Evolutionary conservation across 2,888 invertebrate genomes (phyloP).

Genomic region (Pollenia angustigena): DNA sequence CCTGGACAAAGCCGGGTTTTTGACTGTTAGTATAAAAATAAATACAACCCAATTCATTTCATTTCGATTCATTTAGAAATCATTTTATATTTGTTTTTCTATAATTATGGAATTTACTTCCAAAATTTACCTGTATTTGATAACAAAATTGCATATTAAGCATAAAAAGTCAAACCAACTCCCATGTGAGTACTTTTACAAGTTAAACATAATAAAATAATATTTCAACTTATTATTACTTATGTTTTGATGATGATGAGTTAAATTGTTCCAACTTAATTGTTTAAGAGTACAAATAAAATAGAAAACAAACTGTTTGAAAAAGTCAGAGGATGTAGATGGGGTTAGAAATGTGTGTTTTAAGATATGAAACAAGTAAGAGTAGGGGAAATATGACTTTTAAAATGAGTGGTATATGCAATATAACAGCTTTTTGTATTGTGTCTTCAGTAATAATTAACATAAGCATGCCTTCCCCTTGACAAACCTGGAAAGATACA

Average conservation of each 20-base stretch:
- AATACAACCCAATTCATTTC: not conserved
- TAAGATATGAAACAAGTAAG: constrained; percentile 15
- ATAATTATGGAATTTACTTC: constrained; percentile 52
- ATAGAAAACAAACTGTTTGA: constrained; percentile 50
- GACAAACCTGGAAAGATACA: not conserved
- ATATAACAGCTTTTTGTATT: not conserved
- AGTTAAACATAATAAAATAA: constrained; percentile 47
- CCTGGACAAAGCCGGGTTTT: too few relatives aligned
- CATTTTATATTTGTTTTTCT: constrained; percentile 12
- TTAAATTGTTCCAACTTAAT: constrained; percentile 56
- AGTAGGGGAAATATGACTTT: constrained; percentile 14
- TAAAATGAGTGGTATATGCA: not conserved
- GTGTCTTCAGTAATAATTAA: not conserved
- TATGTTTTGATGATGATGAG: constrained; percentile 55
- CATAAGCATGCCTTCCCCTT: not conserved
- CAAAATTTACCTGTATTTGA: constrained; percentile 42
- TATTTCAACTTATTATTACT: constrained; percentile 30
- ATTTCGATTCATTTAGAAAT: not conserved
- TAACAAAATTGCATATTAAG: constrained; percentile 65
- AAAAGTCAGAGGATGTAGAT: not conserved
- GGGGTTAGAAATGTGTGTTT: constrained; percentile 20
- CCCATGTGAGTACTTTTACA: constrained; percentile 61
- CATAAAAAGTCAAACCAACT: constrained; percentile 66
- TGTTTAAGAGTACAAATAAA: constrained; percentile 62
- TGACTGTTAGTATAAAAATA: not conserved